A percentile compares a stretch with the other conserved stretches of the same genome.
Evolutionary conservation across 2,113 vertebrate genomes (phyloP).

Genomic region (Ancistrus triradiatus): DNA sequence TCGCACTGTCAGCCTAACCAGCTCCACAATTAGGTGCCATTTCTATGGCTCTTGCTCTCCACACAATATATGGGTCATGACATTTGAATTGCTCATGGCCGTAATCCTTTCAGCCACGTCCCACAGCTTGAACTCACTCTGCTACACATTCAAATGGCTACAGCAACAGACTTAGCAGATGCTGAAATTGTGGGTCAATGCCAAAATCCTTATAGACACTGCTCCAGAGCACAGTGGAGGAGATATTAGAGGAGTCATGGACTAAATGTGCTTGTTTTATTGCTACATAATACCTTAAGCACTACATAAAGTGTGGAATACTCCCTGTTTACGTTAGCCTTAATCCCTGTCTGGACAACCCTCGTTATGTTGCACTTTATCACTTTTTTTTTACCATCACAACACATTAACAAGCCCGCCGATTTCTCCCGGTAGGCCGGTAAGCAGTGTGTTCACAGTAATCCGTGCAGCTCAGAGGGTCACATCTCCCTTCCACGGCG

Average conservation of each 20-base stretch:
- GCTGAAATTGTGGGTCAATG: background rate
- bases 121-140: constrained; percentile 24
- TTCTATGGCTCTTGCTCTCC: constrained; percentile 15
- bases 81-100: constrained; percentile 23
- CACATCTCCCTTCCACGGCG: constrained; percentile 6
- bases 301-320: background rate
- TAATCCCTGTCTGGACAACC: constrained; percentile 6
- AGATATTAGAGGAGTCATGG: background rate
- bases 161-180: constrained; percentile 5
- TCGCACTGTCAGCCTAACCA: background rate
- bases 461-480: constrained; percentile 19
- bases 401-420: constrained; percentile 6
- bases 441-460: constrained; percentile 13
- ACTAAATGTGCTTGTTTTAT: background rate
- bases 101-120: constrained; percentile 1
- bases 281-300: background rate
- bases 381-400: constrained; percentile 6
- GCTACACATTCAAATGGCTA: background rate
- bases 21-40: constrained; percentile 21
- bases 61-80: constrained; percentile 26
- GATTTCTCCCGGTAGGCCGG: constrained; percentile 4
- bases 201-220: background rate
- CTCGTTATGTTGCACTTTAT: constrained; percentile 14
- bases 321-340: background rate
- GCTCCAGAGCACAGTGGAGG: background rate